Base-by-base conservation (phyloP, 2,113 vertebrate species). In the Aix galericulata region DNA sequence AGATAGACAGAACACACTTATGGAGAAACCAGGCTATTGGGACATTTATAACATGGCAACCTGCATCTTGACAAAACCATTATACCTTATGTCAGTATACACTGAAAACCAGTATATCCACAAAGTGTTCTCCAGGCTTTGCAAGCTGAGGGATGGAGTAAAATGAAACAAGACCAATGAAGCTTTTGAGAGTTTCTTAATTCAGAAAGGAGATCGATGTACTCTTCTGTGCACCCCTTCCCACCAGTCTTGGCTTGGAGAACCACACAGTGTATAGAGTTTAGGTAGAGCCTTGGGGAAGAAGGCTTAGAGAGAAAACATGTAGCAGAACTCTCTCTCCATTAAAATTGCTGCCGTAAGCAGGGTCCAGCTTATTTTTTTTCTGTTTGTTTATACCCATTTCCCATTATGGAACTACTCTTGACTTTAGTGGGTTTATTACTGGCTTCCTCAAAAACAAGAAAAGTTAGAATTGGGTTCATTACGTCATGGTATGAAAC, bases 301-400 rank as follows among this genome's bases (percentile, higher is more conserved):
- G 36, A 72, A 58, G 4, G 13, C 13, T 74, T 17, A 59, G 10
- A n/a, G 55, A 79, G 58, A 74, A 72, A 50, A 0, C 14, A 27
- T 25, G 22, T 6, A n/a, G 4, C 9, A 60, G 53, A 85, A 82
- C 2, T 36, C 42, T 88, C 17, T 20, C 52, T 75, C n/a, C 32
- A 17, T 38, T 56, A 52, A 89, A 59, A 75, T 9, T 3, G 0
- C 3, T 63, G 8, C 17, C 1, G 0, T 42, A 88, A 90, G 48
- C 17, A 62, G 11, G 58, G 66, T 26, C 31, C 84, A 31, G 10
- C 6, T 67, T 87, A 36, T 63, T 40, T 59, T 85, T 91, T 77
- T 89, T 40, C 20, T 27, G 62, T 91, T 87, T 82, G 20, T 10
- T 62, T 71, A 66, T 17, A 67, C 6, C 5, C 4, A 53, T 82